Base-by-base conservation (phyloP, 1,140 invertebrate species). In the Drosophila kohkoa region DNA sequence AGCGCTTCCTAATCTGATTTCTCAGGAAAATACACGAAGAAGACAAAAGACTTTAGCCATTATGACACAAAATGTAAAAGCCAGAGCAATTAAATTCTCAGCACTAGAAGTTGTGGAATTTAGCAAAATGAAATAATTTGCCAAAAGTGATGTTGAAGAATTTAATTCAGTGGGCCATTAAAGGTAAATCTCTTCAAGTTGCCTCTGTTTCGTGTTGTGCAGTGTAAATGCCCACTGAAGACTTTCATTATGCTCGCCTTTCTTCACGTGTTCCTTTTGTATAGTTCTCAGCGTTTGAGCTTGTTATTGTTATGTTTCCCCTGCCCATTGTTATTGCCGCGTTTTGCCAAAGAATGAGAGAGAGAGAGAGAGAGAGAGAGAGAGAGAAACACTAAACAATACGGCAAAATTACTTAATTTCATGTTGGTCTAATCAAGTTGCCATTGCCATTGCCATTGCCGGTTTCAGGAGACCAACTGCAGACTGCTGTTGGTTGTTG, bases 371-470 rank as follows among this genome's bases (percentile, higher is more conserved):
- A 16, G 16, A 16, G 16, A 20, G 20, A 35, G 32, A 41, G 38
- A 41, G 10, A 41, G 52, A 71, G 74, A 48, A 74, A 71, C 83
- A 80, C 85, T 89, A 87, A 87, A 87, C 83, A 87, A 87, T 88
- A 81, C 70, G 54, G 64, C 73, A 52, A 87, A 87, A 87, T 87
- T 87, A 81, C 83, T 87, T 87, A 87, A 87, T 87, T 87, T 87
- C 83, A 87, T 87, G 83, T 87, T 89, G 83, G 85, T 87, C 85
- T 87, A 87, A 87, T 89, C 83, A 87, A 87, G 83, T 89, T 87
- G 80, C 82, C 82, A 82, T 82, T 82, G 76, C 83, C 73, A 81
- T 79, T 81, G 82, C 81, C 82, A 87, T 66, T 74, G 79, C 75
- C 68, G 11, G 60, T 67, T 67, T 52, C 35, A 38, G 38, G 35